Base-by-base conservation (phyloP, 2,888 invertebrate genomes). In the Busseola fusca region DNA sequence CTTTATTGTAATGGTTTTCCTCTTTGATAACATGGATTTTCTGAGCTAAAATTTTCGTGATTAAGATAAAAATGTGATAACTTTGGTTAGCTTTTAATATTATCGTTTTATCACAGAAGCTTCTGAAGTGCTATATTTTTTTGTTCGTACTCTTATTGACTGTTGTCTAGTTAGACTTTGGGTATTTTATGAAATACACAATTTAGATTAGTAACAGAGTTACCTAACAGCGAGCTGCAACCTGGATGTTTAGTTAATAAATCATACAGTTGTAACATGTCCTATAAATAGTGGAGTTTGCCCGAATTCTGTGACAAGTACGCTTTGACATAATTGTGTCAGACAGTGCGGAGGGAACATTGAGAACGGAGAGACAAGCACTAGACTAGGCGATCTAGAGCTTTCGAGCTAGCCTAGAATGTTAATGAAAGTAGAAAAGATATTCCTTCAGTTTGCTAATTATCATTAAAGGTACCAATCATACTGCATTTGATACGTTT, bases 281-380 rank as follows among this genome's bases (percentile, higher is more conserved):
- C 57, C 74, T 84, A 86, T 76, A 75, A 75, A 71, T 85, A 85
- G 77, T 63, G 59, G 48, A 58, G 69, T 72, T 59, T 76, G 64
- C 58, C 65, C 71, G 74, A 78, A 72, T 75, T 72, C 45, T 78
- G 52, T 81, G 73, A 79, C 81, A 74, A 72, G 76, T 56, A 72
- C 68, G 66, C 64, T 77, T 82, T 84, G 85, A 85, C 86, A 84
- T 74, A 83, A 84, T 80, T 76, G 42, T 84, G 85, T 78, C 83
- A 80, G 64, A 67, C 70, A 58, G 10, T 56, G 64, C 60, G 57
- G 69, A 37, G 34, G 21, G 67, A 69, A 74, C 45, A 67, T 72
- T 66, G 65, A 70, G 65, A 66, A 48, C 63, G 63, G 30, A 69
- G 74, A 78, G 72, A 79, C 69, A 52, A 65, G 59, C 50, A 59